A percentile compares a stretch with the other conserved stretches of the same genome.
phyloP scores from a whole-genome alignment of 2,888 invertebrate species.

The Chalcis sispes region DNA sequence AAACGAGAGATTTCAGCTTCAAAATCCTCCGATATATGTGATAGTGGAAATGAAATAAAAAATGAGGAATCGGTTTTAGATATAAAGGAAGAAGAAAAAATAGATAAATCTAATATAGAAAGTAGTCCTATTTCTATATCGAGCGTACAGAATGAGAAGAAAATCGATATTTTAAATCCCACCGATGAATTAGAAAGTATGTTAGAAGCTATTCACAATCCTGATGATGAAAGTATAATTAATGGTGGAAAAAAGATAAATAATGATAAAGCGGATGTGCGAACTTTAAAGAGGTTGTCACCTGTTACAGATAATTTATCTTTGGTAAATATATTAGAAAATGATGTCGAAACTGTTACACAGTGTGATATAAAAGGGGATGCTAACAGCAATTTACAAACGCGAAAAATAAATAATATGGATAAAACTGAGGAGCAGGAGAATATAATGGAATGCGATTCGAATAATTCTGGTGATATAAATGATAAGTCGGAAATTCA shows the following conservation, averaged over 20 bases:
- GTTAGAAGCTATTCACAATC: slow-evolving; percentile 75
- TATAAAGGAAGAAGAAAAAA: slow-evolving; percentile 41
- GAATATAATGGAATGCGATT: slow-evolving; percentile 47
- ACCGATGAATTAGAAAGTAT: slow-evolving; percentile 76
- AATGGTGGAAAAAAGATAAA: slow-evolving; percentile 66
- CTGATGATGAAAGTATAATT: slow-evolving; percentile 69
- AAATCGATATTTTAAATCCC: slow-evolving; percentile 71
- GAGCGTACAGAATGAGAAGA: slow-evolving; percentile 63
- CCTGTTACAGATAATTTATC: slow-evolving; percentile 73
- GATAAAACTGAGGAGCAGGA: slow-evolving; percentile 48
- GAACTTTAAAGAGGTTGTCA: slow-evolving; percentile 70
- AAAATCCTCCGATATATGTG: slow-evolving; percentile 65
- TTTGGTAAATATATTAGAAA: slow-evolving; percentile 72
- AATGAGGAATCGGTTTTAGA: slow-evolving; percentile 52
- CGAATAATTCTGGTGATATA: slow-evolving; percentile 13
- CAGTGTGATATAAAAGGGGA: slow-evolving; percentile 59
- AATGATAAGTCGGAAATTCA: slow-evolving; percentile 30
- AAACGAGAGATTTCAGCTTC: slow-evolving; percentile 56
- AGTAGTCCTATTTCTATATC: slow-evolving; percentile 43
- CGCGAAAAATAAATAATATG: slow-evolving; percentile 10
- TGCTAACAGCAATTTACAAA: slow-evolving; percentile 54
- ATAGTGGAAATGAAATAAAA: slow-evolving; percentile 77
- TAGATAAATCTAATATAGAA: slow-evolving; percentile 32
- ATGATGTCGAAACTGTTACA: slow-evolving; percentile 58
- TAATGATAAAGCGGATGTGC: slow-evolving; percentile 62